Percentiles rank a stretch among this genome's conserved stretches.
Conservation (phyloP, 37 sponge, comb jelly and placozoan species). For the Oopsacas minuta region DNA sequence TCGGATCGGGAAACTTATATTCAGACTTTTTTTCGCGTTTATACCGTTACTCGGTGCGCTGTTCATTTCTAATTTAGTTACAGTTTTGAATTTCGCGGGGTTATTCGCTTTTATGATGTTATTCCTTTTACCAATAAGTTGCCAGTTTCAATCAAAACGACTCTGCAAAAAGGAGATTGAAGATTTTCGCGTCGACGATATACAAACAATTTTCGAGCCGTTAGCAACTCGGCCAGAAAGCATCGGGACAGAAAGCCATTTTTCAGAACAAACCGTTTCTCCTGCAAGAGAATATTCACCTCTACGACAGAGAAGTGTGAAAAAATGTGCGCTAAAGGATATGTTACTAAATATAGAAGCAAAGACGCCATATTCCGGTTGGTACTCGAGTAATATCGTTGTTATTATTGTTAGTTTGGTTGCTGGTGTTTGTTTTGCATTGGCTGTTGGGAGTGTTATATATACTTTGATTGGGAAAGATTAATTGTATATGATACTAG, state of each 20-base stretch:
- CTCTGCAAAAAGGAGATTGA: constrained; percentile 39
- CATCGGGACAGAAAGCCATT: neutral
- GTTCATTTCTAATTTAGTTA: constrained; percentile 60
- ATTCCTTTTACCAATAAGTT: constrained; percentile 51
- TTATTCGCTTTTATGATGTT: constrained; percentile 54
- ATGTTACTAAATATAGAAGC: neutral
- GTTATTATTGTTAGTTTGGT: neutral
- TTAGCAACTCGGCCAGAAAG: neutral
- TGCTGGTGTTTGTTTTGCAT: neutral
- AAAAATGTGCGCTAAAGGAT: neutral
- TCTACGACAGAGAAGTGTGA: neutral
- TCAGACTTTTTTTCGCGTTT: constrained; percentile 34
- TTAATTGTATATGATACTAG: neutral
- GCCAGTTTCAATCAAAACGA: constrained; percentile 52
- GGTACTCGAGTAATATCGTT: neutral
- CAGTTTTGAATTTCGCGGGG: constrained; percentile 67
- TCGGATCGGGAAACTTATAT: constrained; percentile 18
- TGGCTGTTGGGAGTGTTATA: neutral
- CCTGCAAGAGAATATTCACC: neutral
- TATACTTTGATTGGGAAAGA: neutral
- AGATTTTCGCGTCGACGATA: neutral
- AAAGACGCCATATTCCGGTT: neutral
- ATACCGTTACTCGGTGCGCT: constrained; percentile 55
- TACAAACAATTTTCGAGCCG: neutral
- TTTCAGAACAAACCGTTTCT: constrained; percentile 2